These are phyloP conservation scores for Cherax destructor DNA, from an alignment of 1,140 invertebrate species.

Conservation along the genomic window DNA sequence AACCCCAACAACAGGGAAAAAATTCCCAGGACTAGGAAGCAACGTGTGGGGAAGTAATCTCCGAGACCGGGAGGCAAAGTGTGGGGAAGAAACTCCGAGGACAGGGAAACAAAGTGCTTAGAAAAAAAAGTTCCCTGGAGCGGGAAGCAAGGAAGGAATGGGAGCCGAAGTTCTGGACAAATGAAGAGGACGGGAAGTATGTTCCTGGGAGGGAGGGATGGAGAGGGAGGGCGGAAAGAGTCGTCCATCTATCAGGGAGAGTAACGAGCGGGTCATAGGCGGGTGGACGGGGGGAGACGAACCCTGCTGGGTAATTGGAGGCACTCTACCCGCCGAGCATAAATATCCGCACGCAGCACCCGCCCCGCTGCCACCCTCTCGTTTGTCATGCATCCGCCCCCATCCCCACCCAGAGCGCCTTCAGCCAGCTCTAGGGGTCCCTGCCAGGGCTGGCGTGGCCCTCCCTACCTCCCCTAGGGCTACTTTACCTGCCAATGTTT, in stretches of 20 bases:
- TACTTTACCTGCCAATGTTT: constrained; percentile 2
- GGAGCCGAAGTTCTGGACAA: neutral
- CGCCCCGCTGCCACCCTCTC: constrained; percentile 57
- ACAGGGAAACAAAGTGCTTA: no score
- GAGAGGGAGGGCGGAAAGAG: neutral
- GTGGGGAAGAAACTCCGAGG: no score
- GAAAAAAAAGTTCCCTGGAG: no score
- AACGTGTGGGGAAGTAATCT: no score
- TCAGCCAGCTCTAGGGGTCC: neutral
- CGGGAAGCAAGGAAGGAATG: neutral
- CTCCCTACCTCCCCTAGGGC: neutral
- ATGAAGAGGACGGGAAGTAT: neutral
- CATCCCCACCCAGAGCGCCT: constrained; percentile 26
- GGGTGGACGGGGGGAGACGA: constrained; percentile 65
- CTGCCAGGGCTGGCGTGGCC: neutral
- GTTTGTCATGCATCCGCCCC: constrained; percentile 60
- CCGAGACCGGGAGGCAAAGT: no score
- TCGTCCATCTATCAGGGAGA: constrained; percentile 56
- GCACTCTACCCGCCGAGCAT: constrained; percentile 64
- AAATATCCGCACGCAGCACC: constrained; percentile 64
- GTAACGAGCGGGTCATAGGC: constrained; percentile 64
- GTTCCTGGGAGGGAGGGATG: neutral
- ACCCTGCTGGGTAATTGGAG: constrained; percentile 70
- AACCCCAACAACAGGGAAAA: no score
- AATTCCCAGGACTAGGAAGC: no score